Evolutionary conservation across 2,113 vertebrate species (phyloP), one percentile per base, ranked within the genome.

Genomic region (Erpornis zantholeuca): DNA sequence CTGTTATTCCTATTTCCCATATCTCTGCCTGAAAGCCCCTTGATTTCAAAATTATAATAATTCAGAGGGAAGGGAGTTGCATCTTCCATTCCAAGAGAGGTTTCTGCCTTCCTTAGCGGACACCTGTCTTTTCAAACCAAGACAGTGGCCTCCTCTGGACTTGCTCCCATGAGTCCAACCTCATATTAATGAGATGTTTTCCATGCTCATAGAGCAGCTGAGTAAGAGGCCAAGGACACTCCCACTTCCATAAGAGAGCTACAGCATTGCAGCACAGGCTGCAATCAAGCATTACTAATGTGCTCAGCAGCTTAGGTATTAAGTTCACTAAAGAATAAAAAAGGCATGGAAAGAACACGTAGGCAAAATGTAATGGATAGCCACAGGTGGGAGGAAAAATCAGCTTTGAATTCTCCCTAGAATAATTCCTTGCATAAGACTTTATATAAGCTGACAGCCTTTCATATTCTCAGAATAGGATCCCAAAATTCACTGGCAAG

Each of bases 381-480:
- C 91, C 96, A 95, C 95, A 95, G 94, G 95, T 94, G 87, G 94
- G 96, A 95, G 89, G 95, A 82, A 93, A 97, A 95, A 88, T 95
- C 96, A 93, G 92, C 75, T 95, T 92, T 92, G 65, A 97, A 90
- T 95, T 79, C 84, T 94, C 88, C 89, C 69, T 78, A 88, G 95
- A 96, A 96, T 91, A 95, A 94, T 93, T 80, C 78, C 93, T 97
- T 97, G 93, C 92, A 93, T 96, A 97, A 97, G 88, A 86, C 78
- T 96, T 96, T 97, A 97, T 77, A 84, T 95, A 96, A 97, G 95
- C 75, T 96, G 90, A 88, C 96, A 97, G 94, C 68, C 68, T 88
- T 95, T 88, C 64, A 54, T 17, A 25, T 81, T 86, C 91, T 93
- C 72, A 81, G 88, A 95, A 93, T 10, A 93, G 80, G 91, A 96